phyloP scores from a whole-genome alignment of 2,888 invertebrate genomes.

The Tenthredo amoena region DNA sequence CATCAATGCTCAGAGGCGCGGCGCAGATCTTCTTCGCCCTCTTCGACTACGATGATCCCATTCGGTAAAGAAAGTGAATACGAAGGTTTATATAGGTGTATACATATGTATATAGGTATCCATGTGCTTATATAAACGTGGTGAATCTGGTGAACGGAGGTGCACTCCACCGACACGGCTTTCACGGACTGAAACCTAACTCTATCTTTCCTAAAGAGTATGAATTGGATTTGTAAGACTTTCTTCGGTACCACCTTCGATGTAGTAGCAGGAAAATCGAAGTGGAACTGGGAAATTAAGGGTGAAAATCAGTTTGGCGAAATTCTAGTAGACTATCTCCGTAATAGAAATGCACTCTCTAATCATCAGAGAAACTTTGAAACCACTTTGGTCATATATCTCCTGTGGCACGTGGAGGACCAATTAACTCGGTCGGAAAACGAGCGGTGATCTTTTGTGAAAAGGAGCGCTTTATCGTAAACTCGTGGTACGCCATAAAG shows the following conservation, averaged over 20 bases:
- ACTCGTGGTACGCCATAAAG: conserved; percentile 35
- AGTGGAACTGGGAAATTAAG: conserved; percentile 55
- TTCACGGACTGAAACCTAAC: conserved; percentile 61
- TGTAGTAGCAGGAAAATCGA: conserved; percentile 56
- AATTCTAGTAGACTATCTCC: conserved; percentile 65
- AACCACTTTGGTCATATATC: neutral
- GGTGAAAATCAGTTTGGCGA: conserved; percentile 71
- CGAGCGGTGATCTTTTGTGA: conserved; percentile 24
- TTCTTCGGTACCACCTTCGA: conserved; percentile 47
- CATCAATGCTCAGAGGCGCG: conserved; percentile 67
- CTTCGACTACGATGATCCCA: conserved; percentile 26
- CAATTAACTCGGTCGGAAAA: conserved; percentile 34
- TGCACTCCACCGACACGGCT: conserved; percentile 64
- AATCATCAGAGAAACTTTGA: neutral
- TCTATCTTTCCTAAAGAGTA: conserved; percentile 67
- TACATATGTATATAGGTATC: neutral
- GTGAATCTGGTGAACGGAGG: conserved; percentile 53
- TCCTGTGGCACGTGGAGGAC: neutral
- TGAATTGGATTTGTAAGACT: conserved; percentile 71
- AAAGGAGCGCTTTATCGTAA: conserved; percentile 44
- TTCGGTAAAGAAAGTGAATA: conserved; percentile 33
- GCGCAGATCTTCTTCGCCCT: conserved; percentile 16
- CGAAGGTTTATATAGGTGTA: conserved; percentile 15
- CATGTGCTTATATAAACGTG: conserved; percentile 17
- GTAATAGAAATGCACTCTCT: neutral